phyloP scores from a whole-genome alignment of 2,888 invertebrate genomes.

The Cremastobaeus sp. region DNA sequence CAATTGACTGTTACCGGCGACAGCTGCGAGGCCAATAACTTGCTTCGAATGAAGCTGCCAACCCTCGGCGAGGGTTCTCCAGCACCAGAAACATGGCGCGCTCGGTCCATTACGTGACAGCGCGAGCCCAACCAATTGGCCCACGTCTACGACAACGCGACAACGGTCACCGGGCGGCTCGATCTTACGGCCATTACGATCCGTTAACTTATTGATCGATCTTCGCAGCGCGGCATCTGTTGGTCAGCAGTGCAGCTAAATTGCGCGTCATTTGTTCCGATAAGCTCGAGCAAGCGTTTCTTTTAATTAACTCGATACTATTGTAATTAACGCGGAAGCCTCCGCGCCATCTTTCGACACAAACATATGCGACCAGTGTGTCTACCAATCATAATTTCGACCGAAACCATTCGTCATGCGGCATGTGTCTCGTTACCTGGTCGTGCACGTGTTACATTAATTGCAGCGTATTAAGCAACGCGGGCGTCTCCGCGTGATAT shows the following conservation, averaged over 20 bases:
- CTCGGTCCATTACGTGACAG: constrained; percentile 60
- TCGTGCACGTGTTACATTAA: constrained; percentile 69
- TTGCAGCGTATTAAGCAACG: constrained; percentile 66
- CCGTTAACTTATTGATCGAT: constrained; percentile 44
- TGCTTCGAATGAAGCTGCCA: constrained; percentile 66
- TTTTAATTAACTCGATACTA: constrained; percentile 45
- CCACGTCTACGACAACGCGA: constrained; percentile 49
- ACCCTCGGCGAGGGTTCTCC: constrained; percentile 56
- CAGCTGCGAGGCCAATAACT: constrained; percentile 78
- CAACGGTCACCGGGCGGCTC: neutral
- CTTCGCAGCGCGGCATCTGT: constrained; percentile 41
- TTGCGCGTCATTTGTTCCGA: constrained; percentile 28
- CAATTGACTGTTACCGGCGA: constrained; percentile 75
- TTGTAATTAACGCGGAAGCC: constrained; percentile 32
- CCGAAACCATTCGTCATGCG: constrained; percentile 69
- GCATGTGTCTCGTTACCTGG: constrained; percentile 68
- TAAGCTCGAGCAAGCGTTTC: constrained; percentile 7
- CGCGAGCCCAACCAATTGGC: constrained; percentile 55
- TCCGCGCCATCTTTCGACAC: constrained; percentile 17
- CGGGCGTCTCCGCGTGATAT: constrained; percentile 11
- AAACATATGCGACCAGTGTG: constrained; percentile 54
- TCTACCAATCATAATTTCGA: constrained; percentile 70
- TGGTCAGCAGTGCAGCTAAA: constrained; percentile 10
- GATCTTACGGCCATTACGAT: constrained; percentile 21
- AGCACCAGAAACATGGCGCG: constrained; percentile 58